These are phyloP conservation scores for Perizoma flavofasciatum DNA, from an alignment of 2,888 invertebrate species.

Conservation along the genomic window DNA sequence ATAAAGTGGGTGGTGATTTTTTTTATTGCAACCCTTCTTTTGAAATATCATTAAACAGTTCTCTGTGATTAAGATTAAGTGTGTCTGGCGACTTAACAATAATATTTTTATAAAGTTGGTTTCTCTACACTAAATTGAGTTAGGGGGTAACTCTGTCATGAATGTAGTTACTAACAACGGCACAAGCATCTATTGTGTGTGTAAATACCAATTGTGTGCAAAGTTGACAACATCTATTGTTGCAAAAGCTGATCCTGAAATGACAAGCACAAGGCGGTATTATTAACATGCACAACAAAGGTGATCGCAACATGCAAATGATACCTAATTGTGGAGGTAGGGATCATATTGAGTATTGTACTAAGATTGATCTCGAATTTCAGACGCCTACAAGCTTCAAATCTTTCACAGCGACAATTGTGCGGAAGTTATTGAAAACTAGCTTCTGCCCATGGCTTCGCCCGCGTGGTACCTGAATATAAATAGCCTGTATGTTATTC, in stretches of 20 bases:
- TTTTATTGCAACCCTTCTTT: no score
- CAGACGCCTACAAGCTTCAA: slow-evolving; percentile 12
- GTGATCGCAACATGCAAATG: slow-evolving; percentile 7
- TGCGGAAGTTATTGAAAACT: slow-evolving; percentile 6
- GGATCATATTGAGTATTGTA: not conserved
- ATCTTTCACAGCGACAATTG: slow-evolving; percentile 9
- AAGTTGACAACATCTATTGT: slow-evolving; percentile 7
- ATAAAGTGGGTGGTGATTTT: no score
- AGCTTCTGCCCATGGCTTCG: no score
- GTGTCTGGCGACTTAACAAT: no score
- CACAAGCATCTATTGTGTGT: not conserved
- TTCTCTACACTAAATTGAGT: no score
- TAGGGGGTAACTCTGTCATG: not conserved
- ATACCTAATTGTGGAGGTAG: slow-evolving; percentile 12
- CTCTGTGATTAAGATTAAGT: no score
- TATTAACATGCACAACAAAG: slow-evolving; percentile 3
- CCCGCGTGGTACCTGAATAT: no score
- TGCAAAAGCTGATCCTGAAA: slow-evolving; percentile 10
- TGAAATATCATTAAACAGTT: no score
- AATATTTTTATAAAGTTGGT: no score
- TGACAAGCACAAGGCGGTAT: slow-evolving; percentile 19
- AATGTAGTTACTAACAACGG: not conserved
- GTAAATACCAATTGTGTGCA: slow-evolving; percentile 15
- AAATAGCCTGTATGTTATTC: no score
- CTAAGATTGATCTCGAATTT: slow-evolving; percentile 2